Conservation (phyloP, 2,113 vertebrate genomes). For the Pelodiscus sinensis region DNA sequence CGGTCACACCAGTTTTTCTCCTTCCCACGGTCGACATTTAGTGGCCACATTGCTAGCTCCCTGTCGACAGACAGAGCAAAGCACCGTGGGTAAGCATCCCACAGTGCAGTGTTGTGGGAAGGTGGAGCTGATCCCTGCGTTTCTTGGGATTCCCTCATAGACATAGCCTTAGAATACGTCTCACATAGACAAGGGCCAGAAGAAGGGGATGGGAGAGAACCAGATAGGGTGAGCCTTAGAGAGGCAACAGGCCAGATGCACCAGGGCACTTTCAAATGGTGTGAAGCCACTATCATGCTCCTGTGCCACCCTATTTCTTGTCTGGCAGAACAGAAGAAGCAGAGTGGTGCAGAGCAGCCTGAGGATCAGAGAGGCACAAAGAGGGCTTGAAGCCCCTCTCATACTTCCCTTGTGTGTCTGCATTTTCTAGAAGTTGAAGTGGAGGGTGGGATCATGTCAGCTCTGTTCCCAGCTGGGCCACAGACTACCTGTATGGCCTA, state of each 20-base stretch:
- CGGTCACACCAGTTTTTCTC: too few species aligned
- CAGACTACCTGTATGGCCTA: background rate
- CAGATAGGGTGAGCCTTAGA: fast-evolving
- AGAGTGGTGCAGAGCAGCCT: background rate
- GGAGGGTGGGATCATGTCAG: background rate
- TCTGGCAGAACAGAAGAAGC: background rate
- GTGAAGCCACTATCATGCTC: background rate
- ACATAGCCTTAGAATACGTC: background rate
- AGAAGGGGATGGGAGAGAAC: background rate
- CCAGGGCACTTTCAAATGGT: background rate
- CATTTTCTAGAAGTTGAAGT: background rate
- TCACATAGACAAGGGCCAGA: background rate
- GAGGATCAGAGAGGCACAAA: background rate
- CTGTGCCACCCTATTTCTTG: background rate
- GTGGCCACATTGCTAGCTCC: too few species aligned
- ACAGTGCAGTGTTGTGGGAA: too few species aligned
- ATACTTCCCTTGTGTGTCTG: background rate
- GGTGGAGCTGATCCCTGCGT: too few species aligned
- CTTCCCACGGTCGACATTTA: too few species aligned
- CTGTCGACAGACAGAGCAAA: too few species aligned
- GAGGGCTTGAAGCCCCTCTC: background rate
- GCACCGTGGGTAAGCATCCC: too few species aligned
- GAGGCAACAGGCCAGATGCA: background rate
- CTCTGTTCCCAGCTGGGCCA: background rate
- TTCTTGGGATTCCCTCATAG: too few species aligned